Conservation (phyloP, 2,888 invertebrate genomes). For the Pseudeuparius sepicola region DNA sequence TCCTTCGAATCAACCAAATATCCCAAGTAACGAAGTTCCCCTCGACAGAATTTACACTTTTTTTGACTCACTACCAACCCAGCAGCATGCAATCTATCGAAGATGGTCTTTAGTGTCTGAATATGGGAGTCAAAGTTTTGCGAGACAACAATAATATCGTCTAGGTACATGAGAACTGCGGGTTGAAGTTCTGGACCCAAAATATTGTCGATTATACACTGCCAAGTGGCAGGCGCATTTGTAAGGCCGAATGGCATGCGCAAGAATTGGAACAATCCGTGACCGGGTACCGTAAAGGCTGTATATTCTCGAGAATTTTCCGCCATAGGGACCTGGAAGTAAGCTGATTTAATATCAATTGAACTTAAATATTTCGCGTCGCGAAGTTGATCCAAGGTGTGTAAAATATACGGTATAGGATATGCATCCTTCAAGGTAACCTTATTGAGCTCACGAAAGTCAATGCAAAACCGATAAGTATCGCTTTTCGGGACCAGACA, state of each 20-base stretch:
- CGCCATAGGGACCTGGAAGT: constrained; percentile 11
- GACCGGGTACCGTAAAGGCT: constrained; percentile 9
- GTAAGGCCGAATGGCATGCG: constrained; percentile 13
- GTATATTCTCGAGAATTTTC: constrained; percentile 10
- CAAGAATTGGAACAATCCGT: constrained; percentile 14
- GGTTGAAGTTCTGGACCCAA: constrained; percentile 9
- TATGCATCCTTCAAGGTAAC: constrained; percentile 13
- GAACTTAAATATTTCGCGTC: no score
- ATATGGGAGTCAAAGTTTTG: neutral
- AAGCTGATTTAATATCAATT: constrained; percentile 12
- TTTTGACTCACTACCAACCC: no score
- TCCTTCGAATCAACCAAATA: no score
- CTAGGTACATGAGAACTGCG: neutral
- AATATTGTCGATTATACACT: constrained; percentile 10
- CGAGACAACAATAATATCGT: neutral
- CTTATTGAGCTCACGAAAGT: constrained; percentile 11
- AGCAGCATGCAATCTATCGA: no score
- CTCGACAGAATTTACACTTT: no score
- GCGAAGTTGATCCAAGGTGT: constrained; percentile 12
- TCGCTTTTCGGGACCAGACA: constrained; percentile 12
- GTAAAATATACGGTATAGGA: constrained; percentile 13
- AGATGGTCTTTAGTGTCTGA: neutral
- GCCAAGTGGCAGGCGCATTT: constrained; percentile 14
- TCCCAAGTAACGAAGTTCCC: no score
- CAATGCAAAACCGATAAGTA: constrained; percentile 13